Evolutionary conservation across 2,113 vertebrate genomes (phyloP).

Genomic region (Laterallus jamaicensis): DNA sequence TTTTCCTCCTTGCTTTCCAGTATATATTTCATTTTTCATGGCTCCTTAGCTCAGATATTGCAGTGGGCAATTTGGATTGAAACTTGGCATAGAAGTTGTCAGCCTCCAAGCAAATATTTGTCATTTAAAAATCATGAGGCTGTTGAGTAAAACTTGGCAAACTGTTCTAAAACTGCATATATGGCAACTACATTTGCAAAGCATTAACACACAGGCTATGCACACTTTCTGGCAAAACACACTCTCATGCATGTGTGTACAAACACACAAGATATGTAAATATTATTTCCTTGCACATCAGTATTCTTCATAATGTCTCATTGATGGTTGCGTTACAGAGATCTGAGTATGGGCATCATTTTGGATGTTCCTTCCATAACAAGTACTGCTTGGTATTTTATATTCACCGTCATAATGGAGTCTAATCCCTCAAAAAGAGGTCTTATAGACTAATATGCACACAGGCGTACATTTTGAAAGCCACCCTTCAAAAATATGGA

Average conservation of each 20-base stretch:
- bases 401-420: background rate
- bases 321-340: background rate
- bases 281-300: background rate
- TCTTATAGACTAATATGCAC: background rate
- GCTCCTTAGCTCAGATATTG: constrained; percentile 40
- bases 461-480: background rate
- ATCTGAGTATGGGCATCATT: background rate
- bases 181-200: background rate
- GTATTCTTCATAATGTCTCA: background rate
- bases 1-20: background rate
- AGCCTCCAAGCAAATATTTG: constrained; percentile 72
- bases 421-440: background rate
- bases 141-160: constrained; percentile 57
- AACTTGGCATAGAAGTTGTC: constrained; percentile 56
- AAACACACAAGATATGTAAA: background rate
- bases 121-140: constrained; percentile 61
- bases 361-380: background rate
- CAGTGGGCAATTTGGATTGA: constrained; percentile 52
- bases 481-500: background rate
- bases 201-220: background rate
- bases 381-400: background rate
- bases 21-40: constrained; percentile 31
- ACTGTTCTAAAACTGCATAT: background rate
- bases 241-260: rapidly evolving
- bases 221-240: background rate